A percentile compares a stretch with the other conserved stretches of the same genome.
Evolutionary conservation across 2,797 vertebrate species (phyloP).

Genomic region (Scomberomorus guttatus): DNA sequence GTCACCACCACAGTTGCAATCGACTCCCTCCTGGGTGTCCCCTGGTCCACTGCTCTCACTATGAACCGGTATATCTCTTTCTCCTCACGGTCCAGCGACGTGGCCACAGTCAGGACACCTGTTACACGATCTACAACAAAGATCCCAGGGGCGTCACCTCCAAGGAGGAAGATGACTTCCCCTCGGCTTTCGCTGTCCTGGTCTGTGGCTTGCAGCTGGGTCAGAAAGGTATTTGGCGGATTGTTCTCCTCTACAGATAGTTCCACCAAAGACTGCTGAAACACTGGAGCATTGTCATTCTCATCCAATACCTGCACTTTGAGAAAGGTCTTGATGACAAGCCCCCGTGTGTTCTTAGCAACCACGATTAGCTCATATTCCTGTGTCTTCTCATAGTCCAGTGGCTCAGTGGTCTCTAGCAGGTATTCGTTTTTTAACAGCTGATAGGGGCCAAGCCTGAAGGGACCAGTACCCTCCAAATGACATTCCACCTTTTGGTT

Average conservation of each 20-base stretch:
- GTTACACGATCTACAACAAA: constrained; percentile 91
- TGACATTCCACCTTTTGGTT: constrained; percentile 90
- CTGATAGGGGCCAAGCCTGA: constrained; percentile 92
- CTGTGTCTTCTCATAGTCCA: constrained; percentile 93
- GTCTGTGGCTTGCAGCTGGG: constrained; percentile 93
- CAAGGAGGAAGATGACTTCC: constrained; percentile 92
- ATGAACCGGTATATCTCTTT: constrained; percentile 96
- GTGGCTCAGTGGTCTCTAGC: constrained; percentile 91
- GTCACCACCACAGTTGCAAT: constrained; percentile 93
- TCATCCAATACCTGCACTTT: constrained; percentile 94
- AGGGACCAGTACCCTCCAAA: constrained; percentile 93
- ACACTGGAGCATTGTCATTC: constrained; percentile 96
- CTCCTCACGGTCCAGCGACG: constrained; percentile 95
- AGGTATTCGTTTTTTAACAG: constrained; percentile 93
- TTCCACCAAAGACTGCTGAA: constrained; percentile 91
- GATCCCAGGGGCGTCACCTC: constrained; percentile 91
- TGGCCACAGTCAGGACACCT: constrained; percentile 92
- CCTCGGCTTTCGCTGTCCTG: constrained; percentile 92
- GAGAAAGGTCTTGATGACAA: constrained; percentile 89
- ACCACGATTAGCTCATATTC: constrained; percentile 92
- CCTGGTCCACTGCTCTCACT: constrained; percentile 93
- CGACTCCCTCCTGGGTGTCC: constrained; percentile 92
- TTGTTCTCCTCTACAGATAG: constrained; percentile 97
- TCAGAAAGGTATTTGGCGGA: constrained; percentile 90
- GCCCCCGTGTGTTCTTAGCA: constrained; percentile 87